A percentile compares a stretch with the other conserved stretches of the same genome.
These are phyloP conservation scores for Euzophera pinguis DNA, from an alignment of 2,888 invertebrate genomes.

Conservation along the genomic window DNA sequence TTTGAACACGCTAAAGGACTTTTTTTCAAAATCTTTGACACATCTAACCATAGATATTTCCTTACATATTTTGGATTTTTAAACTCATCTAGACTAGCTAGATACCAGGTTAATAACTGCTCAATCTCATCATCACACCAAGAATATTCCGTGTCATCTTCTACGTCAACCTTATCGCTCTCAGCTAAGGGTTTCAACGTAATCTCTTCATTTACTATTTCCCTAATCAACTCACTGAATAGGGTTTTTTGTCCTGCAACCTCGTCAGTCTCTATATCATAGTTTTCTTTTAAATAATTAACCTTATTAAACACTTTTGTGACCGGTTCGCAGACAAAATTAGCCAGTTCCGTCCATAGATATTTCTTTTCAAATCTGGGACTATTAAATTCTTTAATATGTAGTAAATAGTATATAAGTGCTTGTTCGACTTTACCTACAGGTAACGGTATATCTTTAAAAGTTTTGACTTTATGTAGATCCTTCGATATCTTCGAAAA, in stretches of 20 bases:
- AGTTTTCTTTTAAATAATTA: conserved; percentile 57
- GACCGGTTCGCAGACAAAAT: conserved; percentile 43
- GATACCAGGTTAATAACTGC: conserved; percentile 58
- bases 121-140: conserved; percentile 61
- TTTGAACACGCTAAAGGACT: conserved; percentile 62
- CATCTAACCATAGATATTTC: conserved; percentile 65
- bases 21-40: conserved; percentile 50
- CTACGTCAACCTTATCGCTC: conserved; percentile 29
- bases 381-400: conserved; percentile 60
- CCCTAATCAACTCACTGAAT: conserved; percentile 40
- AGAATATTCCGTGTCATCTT: conserved; percentile 32
- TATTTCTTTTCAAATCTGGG: conserved; percentile 63
- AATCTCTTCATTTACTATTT: conserved; percentile 46
- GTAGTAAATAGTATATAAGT: conserved; percentile 53
- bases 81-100: conserved; percentile 65
- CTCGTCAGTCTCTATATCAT: conserved; percentile 35
- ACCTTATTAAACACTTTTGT: conserved; percentile 59
- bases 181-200: conserved; percentile 41
- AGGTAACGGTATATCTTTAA: conserved; percentile 46
- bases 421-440: conserved; percentile 49
- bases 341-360: conserved; percentile 59
- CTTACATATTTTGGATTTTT: conserved; percentile 65
- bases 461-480: conserved; percentile 37
- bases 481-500: conserved; percentile 39
- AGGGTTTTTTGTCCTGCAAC: conserved; percentile 30